Conservation (phyloP, 2,888 invertebrate species). For the Reticulitermes lucifugus region DNA sequence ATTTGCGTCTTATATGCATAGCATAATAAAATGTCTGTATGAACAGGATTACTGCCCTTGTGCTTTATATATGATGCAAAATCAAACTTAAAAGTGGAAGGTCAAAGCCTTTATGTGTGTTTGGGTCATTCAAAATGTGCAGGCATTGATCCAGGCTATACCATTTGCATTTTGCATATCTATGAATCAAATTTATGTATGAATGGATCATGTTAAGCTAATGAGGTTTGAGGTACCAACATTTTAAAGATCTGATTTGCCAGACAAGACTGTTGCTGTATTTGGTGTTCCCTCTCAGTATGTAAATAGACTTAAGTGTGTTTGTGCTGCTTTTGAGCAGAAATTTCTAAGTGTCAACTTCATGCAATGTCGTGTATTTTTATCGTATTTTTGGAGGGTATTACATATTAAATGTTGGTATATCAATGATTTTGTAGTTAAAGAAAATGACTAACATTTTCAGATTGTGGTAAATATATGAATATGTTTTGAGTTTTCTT, state of each 20-base stretch:
- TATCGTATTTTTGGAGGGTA: slow-evolving; percentile 38
- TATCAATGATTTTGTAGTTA: slow-evolving; percentile 39
- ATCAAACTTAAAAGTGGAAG: not conserved
- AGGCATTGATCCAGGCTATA: slow-evolving; percentile 24
- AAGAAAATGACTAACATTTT: slow-evolving; percentile 38
- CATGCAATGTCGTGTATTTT: slow-evolving; percentile 43
- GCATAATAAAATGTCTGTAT: not conserved
- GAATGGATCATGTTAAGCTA: not conserved
- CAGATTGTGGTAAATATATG: not conserved
- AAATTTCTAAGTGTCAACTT: slow-evolving; percentile 40
- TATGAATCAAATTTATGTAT: not conserved
- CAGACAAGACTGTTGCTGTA: slow-evolving; percentile 48
- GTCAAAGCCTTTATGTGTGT: not conserved
- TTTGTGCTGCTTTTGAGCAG: slow-evolving; percentile 43
- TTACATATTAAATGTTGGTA: slow-evolving; percentile 43
- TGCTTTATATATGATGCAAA: slow-evolving; percentile 1
- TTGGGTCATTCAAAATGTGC: not conserved
- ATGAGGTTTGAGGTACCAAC: slow-evolving; percentile 5
- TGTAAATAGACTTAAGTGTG: slow-evolving; percentile 45
- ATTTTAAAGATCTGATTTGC: slow-evolving; percentile 39
- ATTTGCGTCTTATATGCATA: not conserved
- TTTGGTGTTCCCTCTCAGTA: slow-evolving; percentile 34
- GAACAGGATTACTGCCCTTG: not conserved
- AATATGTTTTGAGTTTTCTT: slow-evolving; percentile 38
- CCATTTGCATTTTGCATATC: slow-evolving; percentile 30